Base-by-base conservation (phyloP, 2,797 vertebrate genomes). In the Pseudocheirus occidentalis region DNA sequence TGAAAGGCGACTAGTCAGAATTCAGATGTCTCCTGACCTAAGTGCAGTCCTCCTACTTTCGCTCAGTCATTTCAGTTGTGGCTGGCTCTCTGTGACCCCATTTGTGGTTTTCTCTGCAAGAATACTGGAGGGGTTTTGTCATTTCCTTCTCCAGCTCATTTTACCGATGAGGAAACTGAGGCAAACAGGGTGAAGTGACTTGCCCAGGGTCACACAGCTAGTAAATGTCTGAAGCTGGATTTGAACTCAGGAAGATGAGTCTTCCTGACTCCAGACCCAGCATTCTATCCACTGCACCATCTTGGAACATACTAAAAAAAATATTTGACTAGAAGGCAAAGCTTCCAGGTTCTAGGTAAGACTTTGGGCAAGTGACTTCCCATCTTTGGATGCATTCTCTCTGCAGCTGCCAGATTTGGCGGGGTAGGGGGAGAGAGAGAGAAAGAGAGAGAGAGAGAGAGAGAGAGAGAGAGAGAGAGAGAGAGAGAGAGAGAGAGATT, bases 341-440 rank as follows among this genome's bases (percentile, higher is more conserved):
- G 9, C 9, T 11, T 46, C 40, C 24, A 21, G 21, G 9, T 46
- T 87, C 73, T 21, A 87, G 40, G 46, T 46, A 40, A 87, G 73
- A 87, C 40, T 50, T 81, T 46, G 21, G 7, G n/a, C 73, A 81
- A 81, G 73, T 81, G 40, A 81, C 16, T 46, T 81, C 21, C 73
- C 73, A 46, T 46, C 7, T 27, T 0, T 46, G 21, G n/a, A 46
- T 40, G n/a, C 5, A 24, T 40, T 3, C n/a, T n/a, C 66, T 40
- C 18, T 73, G 18, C 40, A 18, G 16, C 13, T 73, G 18, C n/a
- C 66, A 73, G n/a, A 73, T 40, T 21, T 54, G 53, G 16, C 1
- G 16, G 40, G 34, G 7, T 0, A 21, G 1, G 21, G 0, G 9
- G 16, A 40, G 18, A 40, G 5, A 40, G n/a, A 40, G n/a, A 40